Base-by-base conservation (phyloP, 2,797 vertebrate species). In the Salarias fasciatus region DNA sequence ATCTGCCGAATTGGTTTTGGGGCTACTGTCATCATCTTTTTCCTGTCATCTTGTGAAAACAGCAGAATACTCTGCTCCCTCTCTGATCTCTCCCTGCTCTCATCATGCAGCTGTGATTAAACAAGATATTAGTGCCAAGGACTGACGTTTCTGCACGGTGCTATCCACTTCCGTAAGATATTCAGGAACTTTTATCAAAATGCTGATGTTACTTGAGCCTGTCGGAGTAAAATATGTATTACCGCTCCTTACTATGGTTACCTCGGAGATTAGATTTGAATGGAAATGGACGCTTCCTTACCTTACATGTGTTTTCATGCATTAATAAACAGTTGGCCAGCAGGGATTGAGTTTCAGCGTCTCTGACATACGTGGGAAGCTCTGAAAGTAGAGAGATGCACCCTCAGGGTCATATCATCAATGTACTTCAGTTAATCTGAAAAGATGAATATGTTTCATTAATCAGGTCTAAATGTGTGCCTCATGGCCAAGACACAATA, bases 241-340 rank as follows among this genome's bases (percentile, higher is more conserved):
- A 12, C 50, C 31, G 5, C 8, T 14, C 33, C 3, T 59, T 0
- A 1, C 47, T 30, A 24, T 54, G 44, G 11, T 29, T 49, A 4
- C 14, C 37, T 54, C 9, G 44, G 43, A 57, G 38, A 77, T 60
- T 66, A 51, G 40, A 69, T 67, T 78, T 79, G 52, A 53, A 69
- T 78, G 58, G 38, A 73, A 80, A 64, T 43, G 37, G 77, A 80
- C 59, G 76, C 75, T 62, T 80, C 70, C 68, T 73, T 72, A 69
- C 14, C 40, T 73, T 73, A 75, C 82, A 83, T 73, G 72, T 87
- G 80, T 86, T 86, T 79, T 79, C 76, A 85, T 85, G 65, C 81
- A 89, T 86, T 82, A 89, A 81, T 86, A 73, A 88, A 74, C 60
- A 76, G 57, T 54, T 56, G 70, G 76, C 53, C 49, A 36, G 62